Evolutionary conservation across 2,888 invertebrate genomes (phyloP).

Genomic region (Netelia virgata): DNA sequence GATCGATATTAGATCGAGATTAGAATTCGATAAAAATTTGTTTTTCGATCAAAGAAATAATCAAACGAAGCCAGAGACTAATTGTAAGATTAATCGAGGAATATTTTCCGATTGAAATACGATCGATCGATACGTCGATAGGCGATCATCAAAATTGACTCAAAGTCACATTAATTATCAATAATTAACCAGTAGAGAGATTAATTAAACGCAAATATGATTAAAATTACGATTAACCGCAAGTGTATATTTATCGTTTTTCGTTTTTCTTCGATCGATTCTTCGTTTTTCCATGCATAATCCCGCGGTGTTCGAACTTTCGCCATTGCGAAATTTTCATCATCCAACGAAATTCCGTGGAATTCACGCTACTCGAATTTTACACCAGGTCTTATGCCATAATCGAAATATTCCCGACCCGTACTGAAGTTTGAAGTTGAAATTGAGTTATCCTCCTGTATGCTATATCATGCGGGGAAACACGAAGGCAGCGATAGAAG

Average conservation of each 20-base stretch:
- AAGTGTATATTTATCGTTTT: background rate
- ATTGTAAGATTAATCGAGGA: too few relatives aligned
- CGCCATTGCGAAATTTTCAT: slow-evolving; percentile 22
- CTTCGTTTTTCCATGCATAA: background rate
- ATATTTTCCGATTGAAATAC: background rate
- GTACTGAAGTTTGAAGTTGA: slow-evolving; percentile 54
- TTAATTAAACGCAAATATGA: too few relatives aligned
- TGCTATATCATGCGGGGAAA: slow-evolving; percentile 1
- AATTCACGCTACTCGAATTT: slow-evolving; percentile 35
- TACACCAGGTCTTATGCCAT: background rate
- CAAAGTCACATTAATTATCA: background rate
- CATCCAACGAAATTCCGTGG: slow-evolving; percentile 9
- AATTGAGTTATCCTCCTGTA: slow-evolving; percentile 60
- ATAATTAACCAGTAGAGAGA: too few relatives aligned
- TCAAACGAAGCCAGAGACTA: too few relatives aligned
- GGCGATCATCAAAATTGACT: background rate
- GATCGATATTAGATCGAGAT: too few relatives aligned
- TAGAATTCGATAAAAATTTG: too few relatives aligned
- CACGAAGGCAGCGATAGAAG: slow-evolving; percentile 25
- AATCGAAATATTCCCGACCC: slow-evolving; percentile 54
- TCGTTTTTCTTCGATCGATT: background rate
- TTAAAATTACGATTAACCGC: too few relatives aligned
- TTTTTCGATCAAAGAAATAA: too few relatives aligned
- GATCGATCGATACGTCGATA: background rate
- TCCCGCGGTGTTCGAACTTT: background rate